Conservation (phyloP, 1,140 invertebrate genomes). For the Rhopalosiphum padi region DNA sequence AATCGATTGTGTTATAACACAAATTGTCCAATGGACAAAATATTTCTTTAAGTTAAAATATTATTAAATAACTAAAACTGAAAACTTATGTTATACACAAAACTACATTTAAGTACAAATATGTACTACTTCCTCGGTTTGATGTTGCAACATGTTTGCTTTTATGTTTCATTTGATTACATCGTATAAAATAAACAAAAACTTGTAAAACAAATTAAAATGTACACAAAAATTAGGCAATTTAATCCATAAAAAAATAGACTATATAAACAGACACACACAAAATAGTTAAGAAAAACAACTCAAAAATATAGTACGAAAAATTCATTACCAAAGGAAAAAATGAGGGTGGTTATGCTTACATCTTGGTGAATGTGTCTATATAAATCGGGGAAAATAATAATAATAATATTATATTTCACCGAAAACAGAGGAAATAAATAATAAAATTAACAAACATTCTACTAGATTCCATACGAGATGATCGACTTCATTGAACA, state of each 20-base stretch:
- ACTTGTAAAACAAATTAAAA: not conserved
- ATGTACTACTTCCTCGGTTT: not conserved
- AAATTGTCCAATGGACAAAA: not conserved
- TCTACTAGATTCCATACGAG: constrained; percentile 21
- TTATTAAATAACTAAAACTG: not conserved
- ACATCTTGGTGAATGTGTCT: not conserved
- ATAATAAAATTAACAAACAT: not conserved
- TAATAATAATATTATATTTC: not conserved
- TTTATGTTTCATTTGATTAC: not conserved
- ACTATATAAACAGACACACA: not conserved
- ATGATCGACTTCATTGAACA: constrained; percentile 50
- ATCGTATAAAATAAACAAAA: not conserved
- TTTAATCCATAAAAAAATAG: not conserved
- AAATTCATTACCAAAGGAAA: not conserved
- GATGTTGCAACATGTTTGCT: not conserved
- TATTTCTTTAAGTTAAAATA: not conserved
- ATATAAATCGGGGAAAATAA: not conserved
- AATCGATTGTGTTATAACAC: not conserved
- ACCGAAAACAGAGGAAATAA: not conserved
- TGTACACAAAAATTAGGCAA: not conserved
- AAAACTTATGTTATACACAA: not conserved
- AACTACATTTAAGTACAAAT: not conserved
- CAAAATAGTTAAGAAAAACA: not conserved
- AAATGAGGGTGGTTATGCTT: not conserved
- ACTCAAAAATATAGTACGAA: not conserved